A percentile compares a stretch with the other conserved stretches of the same genome.
Conservation (phyloP, 2,888 invertebrate genomes). For the Diaphora mendica region DNA sequence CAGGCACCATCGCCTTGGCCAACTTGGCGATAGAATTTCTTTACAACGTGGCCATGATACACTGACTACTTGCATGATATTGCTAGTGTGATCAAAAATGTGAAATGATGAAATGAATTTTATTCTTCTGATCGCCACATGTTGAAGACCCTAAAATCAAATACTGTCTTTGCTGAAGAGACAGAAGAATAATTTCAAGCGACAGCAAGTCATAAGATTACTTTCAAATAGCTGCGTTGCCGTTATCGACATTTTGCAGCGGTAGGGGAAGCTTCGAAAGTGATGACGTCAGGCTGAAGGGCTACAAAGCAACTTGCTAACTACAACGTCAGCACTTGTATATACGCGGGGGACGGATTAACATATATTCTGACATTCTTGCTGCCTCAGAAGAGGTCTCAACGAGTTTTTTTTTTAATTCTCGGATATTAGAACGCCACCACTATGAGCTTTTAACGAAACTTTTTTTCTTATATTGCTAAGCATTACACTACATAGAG, state of each 20-base stretch:
- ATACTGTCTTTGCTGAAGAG: not conserved
- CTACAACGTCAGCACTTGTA: not conserved
- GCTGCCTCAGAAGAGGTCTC: not conserved
- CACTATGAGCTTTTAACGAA: not conserved
- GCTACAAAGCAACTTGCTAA: not conserved
- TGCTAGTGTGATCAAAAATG: not conserved
- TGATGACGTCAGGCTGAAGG: not conserved
- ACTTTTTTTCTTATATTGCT: not conserved
- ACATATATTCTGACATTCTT: not conserved
- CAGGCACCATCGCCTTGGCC: slow-evolving; percentile 59
- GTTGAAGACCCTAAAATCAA: not conserved
- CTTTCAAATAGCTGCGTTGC: not conserved
- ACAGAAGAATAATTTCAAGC: not conserved
- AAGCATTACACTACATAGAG: not conserved
- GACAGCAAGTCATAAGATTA: not conserved
- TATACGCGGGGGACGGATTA: not conserved
- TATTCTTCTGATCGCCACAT: not conserved
- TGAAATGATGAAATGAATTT: not conserved
- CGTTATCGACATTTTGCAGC: not conserved
- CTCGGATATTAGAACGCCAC: not conserved
- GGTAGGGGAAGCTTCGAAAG: not conserved
- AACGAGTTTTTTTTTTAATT: not conserved
- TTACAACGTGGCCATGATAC: slow-evolving; percentile 30
- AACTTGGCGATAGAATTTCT: slow-evolving; percentile 45
- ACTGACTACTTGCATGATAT: slow-evolving; percentile 20